Evolutionary conservation across 2,888 invertebrate species (phyloP), one percentile per base, ranked within the genome.

Genomic region (Eupeodes luniger): DNA sequence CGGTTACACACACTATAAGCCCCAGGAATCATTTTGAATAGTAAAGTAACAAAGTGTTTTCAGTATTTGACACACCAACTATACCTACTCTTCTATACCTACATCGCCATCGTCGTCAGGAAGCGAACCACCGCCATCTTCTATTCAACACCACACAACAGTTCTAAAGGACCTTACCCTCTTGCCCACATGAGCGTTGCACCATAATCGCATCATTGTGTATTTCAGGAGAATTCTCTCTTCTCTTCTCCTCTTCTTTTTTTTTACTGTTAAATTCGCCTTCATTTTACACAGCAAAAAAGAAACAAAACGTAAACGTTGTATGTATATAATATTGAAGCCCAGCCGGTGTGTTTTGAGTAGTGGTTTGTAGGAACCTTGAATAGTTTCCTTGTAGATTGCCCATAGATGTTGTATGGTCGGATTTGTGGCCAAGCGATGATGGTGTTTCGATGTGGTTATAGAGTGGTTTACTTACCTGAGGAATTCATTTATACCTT

Each of bases 161-260:
- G 75, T 80, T 84, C 67, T 75, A 59, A 62, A 69, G 55, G 62
- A 69, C 74, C 61, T 72, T 67, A 34, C 47, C 67, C 70, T 51
- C 40, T 67, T 53, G n/a, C 69, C 55, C 62, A 49, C 61, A 85
- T 74, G 61, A 70, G 64, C 66, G 61, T 78, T 83, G 84, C 69
- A 59, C 75, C 75, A 59, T 82, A 86, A 83, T 83, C 86, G 79
- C 82, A 82, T 86, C 86, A 86, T 79, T 83, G 82, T 82, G 78
- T 79, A 53, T 74, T 86, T 69, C 34, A 57, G 62, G 44, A 11
- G 67, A 47, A 12, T 76, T 69, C 49, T 53, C n/a, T 69, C 36
- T 19, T 85, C 51, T n/a, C 47, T 27, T 55, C 44, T 51, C 36
- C 34, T 81, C 51, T n/a, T 55, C 40, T 55, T 51, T 51, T 51